Evolutionary conservation across 1,140 invertebrate species (phyloP), one percentile per base, ranked within the genome.

Genomic region (Brevipalpus yothersi): DNA sequence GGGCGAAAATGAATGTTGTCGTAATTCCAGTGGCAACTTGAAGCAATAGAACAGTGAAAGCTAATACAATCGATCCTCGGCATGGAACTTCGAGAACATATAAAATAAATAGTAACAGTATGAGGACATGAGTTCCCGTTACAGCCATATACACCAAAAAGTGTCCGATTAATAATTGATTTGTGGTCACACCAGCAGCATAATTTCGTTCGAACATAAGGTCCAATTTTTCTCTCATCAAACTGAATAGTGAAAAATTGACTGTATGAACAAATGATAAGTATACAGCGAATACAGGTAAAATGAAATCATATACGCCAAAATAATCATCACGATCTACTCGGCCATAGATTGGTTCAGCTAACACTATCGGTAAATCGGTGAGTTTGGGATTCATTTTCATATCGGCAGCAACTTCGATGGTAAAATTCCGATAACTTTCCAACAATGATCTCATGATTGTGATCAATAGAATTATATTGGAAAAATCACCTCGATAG

Each of bases 1-100:
- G 82, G 0, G 87, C 86, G 17, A 91, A 84, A 0, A 90, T 81
- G 67, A 92, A 85, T 65, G 86, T 83, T 66, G 90, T 89, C 62
- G 82, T 84, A 88, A 93, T 93, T 65, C 89, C 90, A 69, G 86
- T 88, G 1, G 91, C 69, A 9, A 86, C 89, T 60, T 75, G 76
- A 0, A 81, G 73, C 1, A 90, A 73, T 39, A 57, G 56, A 11
- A 41, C 40, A 19, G 4, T 3, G 2, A 11, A 43, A 8, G 39
- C 56, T 3, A 40, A 15, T 8, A 40, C 17, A 17, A 57, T 4
- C 21, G 56, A 43, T 13, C 56, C 56, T 3, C 21, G 56, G 15
- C 56, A 57, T 13, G 56, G 56, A 40, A 57, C 56, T 15, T 41
- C 31, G 56, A 57, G 23, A n/a, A 57, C 10, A 15, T 57, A 57